Evolutionary conservation across 1,140 invertebrate genomes (phyloP).

Genomic region (Drosophila mojavensis): DNA sequence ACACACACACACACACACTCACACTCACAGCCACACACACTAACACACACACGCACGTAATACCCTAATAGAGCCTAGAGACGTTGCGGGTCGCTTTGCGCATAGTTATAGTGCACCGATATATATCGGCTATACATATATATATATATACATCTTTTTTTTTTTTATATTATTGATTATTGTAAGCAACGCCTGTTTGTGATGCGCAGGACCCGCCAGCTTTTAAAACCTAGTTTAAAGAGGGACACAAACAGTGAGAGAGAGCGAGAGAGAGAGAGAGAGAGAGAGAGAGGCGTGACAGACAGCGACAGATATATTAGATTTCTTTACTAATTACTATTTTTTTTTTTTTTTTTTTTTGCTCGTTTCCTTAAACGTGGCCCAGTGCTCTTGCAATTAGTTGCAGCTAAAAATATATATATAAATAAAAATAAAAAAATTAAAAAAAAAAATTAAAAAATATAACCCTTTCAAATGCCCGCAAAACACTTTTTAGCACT

Average conservation of each 20-base stretch:
- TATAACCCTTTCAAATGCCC: neutral
- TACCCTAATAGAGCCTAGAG: conserved; percentile 46
- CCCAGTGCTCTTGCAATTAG: conserved; percentile 51
- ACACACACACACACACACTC: conserved; percentile 13
- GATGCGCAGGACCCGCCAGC: conserved; percentile 53
- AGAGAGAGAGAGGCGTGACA: conserved; percentile 5
- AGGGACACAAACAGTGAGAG: conserved; percentile 3
- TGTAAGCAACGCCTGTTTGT: conserved; percentile 42
- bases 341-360: neutral
- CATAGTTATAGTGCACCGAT: conserved; percentile 16
- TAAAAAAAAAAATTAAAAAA: neutral
- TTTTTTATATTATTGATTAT: conserved; percentile 25
- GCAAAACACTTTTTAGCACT: conserved; percentile 32
- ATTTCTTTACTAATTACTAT: neutral
- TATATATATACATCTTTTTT: conserved; percentile 33
- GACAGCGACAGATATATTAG: conserved; percentile 9
- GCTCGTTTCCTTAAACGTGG: conserved; percentile 42
- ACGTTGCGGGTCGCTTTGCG: conserved; percentile 47
- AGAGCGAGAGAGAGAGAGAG: conserved; percentile 15
- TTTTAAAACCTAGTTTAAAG: conserved; percentile 55
- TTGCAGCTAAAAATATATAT: conserved; percentile 11
- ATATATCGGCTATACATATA: conserved; percentile 1
- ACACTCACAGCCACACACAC: conserved; percentile 7
- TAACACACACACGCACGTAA: conserved; percentile 16
- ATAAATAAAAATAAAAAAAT: neutral